Evolutionary conservation across 2,888 invertebrate genomes (phyloP), one percentile per base, ranked within the genome.

Genomic region (Seladonia tumulorum): DNA sequence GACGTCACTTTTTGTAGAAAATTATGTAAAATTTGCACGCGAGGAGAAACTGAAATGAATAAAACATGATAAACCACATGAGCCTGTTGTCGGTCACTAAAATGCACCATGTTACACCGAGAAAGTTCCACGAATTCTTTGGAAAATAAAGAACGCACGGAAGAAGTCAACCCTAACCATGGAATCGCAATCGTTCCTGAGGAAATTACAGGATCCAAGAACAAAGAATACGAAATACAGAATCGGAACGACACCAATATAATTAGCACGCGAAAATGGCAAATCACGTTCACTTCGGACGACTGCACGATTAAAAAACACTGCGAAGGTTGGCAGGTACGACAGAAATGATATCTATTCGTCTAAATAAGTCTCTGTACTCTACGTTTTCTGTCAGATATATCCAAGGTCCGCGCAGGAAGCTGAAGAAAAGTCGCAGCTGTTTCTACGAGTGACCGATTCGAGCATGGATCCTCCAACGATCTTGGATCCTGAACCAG

Each of bases 311-410:
- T 90, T 45, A 82, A 76, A 29, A 83, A 87, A 66, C 81, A 87
- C 49, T 75, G 63, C 53, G 53, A 82, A 80, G 85, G 84, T 83
- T 90, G 90, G 90, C 88, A 90, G 88, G 87, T 89, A 79, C 57
- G 78, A 18, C 39, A 80, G 25, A 18, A 71, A 25, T n/a, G 42
- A 49, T n/a, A n/a, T 68, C 53, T n/a, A 18, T 68, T 80, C 29
- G 29, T 71, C 39, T 60, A 47, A 39, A 63, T 16, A 63, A 18
- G 80, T 29, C 45, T 76, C 18, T 47, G n/a, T 39, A 63, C 29
- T 60, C 70, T 53, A 18, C 39, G 18, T 70, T 60, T 63, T 47
- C 18, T n/a, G 18, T 49, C 78, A 90, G 87, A 81, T 90, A 73
- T 83, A 75, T 75, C 76, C 83, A 45, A 87, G 75, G 63, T 70